Percentiles rank a stretch among this genome's conserved stretches.
Conservation (phyloP, 2,888 invertebrate species). For the Allacma fusca region DNA sequence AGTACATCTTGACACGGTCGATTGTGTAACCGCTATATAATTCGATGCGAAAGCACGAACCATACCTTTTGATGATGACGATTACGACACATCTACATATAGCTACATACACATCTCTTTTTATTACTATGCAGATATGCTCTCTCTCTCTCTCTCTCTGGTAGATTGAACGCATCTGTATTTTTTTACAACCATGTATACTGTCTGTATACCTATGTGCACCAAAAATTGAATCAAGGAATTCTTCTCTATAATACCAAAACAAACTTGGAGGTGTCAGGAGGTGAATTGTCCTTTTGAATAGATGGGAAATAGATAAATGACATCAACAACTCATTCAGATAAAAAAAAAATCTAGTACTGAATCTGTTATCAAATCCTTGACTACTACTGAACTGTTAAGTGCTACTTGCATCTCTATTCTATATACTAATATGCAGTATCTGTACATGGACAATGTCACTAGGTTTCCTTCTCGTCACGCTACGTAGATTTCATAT, state of each 20-base stretch:
- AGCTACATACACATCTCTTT: background rate
- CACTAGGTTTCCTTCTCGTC: too few species aligned
- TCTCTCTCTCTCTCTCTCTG: background rate
- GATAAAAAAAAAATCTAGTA: background rate
- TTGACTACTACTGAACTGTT: too few species aligned
- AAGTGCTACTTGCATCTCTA: too few species aligned
- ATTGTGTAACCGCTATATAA: slow-evolving; percentile 42
- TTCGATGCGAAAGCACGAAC: background rate
- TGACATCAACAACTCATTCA: background rate
- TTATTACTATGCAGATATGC: too few species aligned
- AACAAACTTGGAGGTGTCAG: background rate
- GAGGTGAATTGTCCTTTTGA: slow-evolving; percentile 4
- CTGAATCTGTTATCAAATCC: background rate
- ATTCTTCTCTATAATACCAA: background rate
- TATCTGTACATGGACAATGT: too few species aligned
- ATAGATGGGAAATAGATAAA: background rate
- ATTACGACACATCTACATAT: background rate
- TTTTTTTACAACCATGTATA: background rate
- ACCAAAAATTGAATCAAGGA: slow-evolving; percentile 1
- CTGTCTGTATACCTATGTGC: background rate
- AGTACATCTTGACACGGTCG: slow-evolving; percentile 24
- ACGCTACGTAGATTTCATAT: too few species aligned
- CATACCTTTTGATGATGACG: background rate
- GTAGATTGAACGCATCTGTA: background rate
- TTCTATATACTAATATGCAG: too few species aligned